Percentiles rank a stretch among this genome's conserved stretches.
Conservation (phyloP, 1,140 invertebrate genomes). For the Ridgeia piscesae region DNA sequence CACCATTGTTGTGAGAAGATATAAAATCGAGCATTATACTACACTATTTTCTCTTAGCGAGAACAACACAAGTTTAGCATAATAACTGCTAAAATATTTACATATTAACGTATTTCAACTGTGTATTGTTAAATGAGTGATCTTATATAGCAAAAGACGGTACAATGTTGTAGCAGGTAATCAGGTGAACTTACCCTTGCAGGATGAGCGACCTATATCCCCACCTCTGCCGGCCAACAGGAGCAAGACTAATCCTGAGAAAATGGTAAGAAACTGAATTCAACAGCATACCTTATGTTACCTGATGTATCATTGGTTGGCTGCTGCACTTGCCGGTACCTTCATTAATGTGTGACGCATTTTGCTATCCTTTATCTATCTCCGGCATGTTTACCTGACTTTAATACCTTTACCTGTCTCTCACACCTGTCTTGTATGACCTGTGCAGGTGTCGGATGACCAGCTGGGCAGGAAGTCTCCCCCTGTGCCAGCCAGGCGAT, state of each 20-base stretch:
- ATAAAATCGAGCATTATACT: neutral
- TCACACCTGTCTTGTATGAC: neutral
- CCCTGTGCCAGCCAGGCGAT: conserved; percentile 20
- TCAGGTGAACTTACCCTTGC: neutral
- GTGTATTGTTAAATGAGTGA: neutral
- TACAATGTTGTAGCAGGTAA: neutral
- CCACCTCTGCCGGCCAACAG: neutral
- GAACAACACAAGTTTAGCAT: neutral
- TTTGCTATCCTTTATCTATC: neutral
- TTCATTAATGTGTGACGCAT: neutral
- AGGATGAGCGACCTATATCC: neutral
- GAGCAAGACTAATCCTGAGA: neutral
- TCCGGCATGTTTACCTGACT: neutral
- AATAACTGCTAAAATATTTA: neutral
- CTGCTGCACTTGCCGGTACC: neutral
- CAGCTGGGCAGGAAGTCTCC: conserved; percentile 9
- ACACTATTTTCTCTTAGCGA: neutral
- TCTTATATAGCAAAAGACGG: neutral
- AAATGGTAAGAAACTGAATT: neutral
- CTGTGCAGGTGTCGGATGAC: neutral
- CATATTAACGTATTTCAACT: neutral
- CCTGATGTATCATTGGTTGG: neutral
- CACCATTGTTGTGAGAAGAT: neutral
- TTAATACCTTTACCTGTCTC: neutral
- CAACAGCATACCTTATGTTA: neutral